A percentile compares a stretch with the other conserved stretches of the same genome.
phyloP scores from a whole-genome alignment of 2,113 vertebrate genomes.

The Austrofundulus limnaeus region DNA sequence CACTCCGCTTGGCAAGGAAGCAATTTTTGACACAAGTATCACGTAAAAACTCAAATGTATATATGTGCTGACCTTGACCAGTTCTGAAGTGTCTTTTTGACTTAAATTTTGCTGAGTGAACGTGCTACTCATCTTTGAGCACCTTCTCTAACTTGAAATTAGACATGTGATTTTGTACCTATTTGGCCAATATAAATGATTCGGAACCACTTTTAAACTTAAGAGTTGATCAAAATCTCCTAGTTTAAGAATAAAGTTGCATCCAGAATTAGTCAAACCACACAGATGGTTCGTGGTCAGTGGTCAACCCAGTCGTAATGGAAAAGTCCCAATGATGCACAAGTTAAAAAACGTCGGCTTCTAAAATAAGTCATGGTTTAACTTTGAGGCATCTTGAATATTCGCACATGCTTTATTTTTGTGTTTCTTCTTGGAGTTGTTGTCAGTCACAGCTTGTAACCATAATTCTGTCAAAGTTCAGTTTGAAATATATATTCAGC shows the following conservation, averaged over 20 bases:
- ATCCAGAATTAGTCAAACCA: background rate
- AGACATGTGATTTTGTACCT: background rate
- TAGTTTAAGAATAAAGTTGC: background rate
- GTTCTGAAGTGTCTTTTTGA: background rate
- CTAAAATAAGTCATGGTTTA: slow-evolving; percentile 1
- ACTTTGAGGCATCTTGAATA: slow-evolving; percentile 16
- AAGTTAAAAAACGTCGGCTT: too few species aligned
- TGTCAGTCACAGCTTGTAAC: slow-evolving; percentile 31
- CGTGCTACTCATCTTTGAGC: slow-evolving; percentile 1
- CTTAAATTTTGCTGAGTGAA: too few species aligned
- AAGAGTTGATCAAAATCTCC: background rate
- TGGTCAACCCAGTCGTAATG: too few species aligned
- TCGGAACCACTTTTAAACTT: background rate
- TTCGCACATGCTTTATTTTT: slow-evolving; percentile 22
- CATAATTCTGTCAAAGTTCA: background rate
- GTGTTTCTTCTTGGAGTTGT: slow-evolving; percentile 27
- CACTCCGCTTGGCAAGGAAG: too few species aligned
- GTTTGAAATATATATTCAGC: slow-evolving; percentile 22
- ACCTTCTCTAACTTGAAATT: background rate
- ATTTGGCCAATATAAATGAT: background rate
- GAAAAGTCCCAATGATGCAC: too few species aligned
- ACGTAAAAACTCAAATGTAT: too few species aligned
- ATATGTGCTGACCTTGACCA: too few species aligned
- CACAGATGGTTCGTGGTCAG: too few species aligned
- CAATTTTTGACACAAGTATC: too few species aligned